Evolutionary conservation across 1,140 invertebrate species (phyloP).

Genomic region (Maniola jurtina): DNA sequence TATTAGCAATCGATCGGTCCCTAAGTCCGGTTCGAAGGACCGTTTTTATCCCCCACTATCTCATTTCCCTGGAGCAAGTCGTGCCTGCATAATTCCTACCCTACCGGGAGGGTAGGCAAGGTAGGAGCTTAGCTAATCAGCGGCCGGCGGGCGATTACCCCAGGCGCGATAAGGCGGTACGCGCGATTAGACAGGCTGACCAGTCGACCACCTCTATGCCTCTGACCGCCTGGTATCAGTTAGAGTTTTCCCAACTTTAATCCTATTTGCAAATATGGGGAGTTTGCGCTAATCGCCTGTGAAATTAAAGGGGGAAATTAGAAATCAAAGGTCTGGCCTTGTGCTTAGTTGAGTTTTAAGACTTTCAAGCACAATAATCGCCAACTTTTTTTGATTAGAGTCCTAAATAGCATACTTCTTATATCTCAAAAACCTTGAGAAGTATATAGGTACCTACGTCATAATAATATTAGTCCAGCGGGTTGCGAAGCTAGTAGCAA

Average conservation of each 20-base stretch:
- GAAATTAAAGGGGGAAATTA: constrained; percentile 18
- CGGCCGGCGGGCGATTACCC: constrained; percentile 58
- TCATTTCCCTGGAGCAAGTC: constrained; percentile 51
- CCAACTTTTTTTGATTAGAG: no score
- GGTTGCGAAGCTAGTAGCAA: no score
- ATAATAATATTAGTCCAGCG: no score
- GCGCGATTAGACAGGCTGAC: constrained; percentile 69
- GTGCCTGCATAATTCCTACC: constrained; percentile 61
- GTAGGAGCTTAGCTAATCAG: constrained; percentile 70
- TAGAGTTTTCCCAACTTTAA: constrained; percentile 48
- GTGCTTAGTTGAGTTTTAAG: not conserved
- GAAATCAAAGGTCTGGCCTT: constrained; percentile 2
- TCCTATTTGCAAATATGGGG: constrained; percentile 35
- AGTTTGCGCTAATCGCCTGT: constrained; percentile 24
- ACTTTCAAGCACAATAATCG: no score
- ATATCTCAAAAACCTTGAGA: no score
- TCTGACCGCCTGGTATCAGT: constrained; percentile 47
- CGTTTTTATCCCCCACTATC: constrained; percentile 43
- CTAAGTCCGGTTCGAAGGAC: constrained; percentile 37
- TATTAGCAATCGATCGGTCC: constrained; percentile 30
- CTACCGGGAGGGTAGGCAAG: constrained; percentile 49
- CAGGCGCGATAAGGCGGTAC: constrained; percentile 65
- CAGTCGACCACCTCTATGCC: constrained; percentile 60
- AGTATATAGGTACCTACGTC: no score
- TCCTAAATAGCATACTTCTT: no score